Evolutionary conservation across 2,113 vertebrate species (phyloP), one percentile per base, ranked within the genome.

Genomic region (Cochlearius cochlearius): DNA sequence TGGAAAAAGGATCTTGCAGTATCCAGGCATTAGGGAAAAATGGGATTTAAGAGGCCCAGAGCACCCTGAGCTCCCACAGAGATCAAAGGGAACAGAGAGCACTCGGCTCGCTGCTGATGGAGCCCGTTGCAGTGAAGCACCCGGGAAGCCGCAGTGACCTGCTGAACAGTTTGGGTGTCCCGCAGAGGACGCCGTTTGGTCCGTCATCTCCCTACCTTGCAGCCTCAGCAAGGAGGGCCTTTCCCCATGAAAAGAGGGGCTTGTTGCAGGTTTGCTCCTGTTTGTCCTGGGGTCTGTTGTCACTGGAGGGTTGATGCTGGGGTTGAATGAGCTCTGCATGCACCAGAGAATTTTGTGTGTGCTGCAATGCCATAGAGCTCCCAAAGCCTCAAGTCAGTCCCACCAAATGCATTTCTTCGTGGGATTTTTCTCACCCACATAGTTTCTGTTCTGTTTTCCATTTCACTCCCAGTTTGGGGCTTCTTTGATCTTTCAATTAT

Each of bases 321-420:
- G 36, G 26, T 56, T 74, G 47, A 21, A 45, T 3, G 43, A 63
- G 86, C 73, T 62, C 20, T 45, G 41, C 11, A 0, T 1, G 14
- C 10, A 0, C 58, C 36, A 66, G 18, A 53, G 55, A 17, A 20
- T 43, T 76, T 30, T 0, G 0, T n/a, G 26, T 6, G 2, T 52
- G 55, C 83, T 78, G 86, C 32, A 12, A 1, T 21, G 36, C 60
- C 7, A 0, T 4, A 3, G 68, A 39, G 66, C 50, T 74, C 56
- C 73, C 30, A 7, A 23, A 64, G 14, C 68, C 68, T 14, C 2
- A 19, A 23, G 12, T 13, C 66, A 26, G 23, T 29, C 39, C 62
- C 60, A 19, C 26, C 45, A 69, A 66, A 43, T 19, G 12, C 25
- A 3, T 38, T 68, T 64, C 9, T 50, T 12, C 7, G 69, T 55